Conservation (phyloP, 23 tunicate genomes). For the Trididemnum nubilum region DNA sequence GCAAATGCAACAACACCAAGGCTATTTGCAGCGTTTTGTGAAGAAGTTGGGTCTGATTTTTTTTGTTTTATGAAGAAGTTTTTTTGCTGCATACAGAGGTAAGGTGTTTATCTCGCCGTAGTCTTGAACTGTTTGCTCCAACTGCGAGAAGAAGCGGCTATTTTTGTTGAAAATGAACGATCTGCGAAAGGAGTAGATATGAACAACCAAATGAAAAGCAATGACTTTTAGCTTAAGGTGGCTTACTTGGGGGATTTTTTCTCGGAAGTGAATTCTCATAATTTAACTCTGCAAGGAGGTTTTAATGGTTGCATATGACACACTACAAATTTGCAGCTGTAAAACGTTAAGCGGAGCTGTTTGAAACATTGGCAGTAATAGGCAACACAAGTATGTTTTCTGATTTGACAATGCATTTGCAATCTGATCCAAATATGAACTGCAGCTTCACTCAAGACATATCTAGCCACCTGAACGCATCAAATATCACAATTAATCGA, state of each 20-base stretch:
- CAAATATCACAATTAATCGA: too few relatives aligned
- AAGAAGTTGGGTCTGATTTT: slow-evolving; percentile 31
- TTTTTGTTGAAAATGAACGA: slow-evolving; percentile 10
- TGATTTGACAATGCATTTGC: background rate
- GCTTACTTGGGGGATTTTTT: too few relatives aligned
- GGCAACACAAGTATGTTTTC: background rate
- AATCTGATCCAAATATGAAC: slow-evolving; percentile 32
- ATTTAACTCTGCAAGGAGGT: too few relatives aligned
- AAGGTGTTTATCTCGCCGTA: slow-evolving; percentile 11
- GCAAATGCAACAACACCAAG: slow-evolving; percentile 31
- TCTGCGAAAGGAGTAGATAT: background rate
- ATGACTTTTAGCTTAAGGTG: slow-evolving; percentile 22
- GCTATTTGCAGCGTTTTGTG: slow-evolving; percentile 42
- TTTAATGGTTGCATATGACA: slow-evolving; percentile 28
- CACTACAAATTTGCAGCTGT: background rate
- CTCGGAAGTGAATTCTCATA: too few relatives aligned
- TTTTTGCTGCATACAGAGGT: slow-evolving; percentile 17
- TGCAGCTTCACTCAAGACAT: too few relatives aligned
- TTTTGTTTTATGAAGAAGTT: too few relatives aligned
- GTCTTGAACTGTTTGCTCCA: slow-evolving; percentile 31
- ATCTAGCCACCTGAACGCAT: too few relatives aligned
- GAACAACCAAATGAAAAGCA: slow-evolving; percentile 4
- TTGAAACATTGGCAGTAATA: background rate
- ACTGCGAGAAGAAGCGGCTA: slow-evolving; percentile 25
- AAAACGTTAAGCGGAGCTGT: background rate